Evolutionary conservation across 2,113 vertebrate species (phyloP).

Genomic region (Podarcis raffonei): DNA sequence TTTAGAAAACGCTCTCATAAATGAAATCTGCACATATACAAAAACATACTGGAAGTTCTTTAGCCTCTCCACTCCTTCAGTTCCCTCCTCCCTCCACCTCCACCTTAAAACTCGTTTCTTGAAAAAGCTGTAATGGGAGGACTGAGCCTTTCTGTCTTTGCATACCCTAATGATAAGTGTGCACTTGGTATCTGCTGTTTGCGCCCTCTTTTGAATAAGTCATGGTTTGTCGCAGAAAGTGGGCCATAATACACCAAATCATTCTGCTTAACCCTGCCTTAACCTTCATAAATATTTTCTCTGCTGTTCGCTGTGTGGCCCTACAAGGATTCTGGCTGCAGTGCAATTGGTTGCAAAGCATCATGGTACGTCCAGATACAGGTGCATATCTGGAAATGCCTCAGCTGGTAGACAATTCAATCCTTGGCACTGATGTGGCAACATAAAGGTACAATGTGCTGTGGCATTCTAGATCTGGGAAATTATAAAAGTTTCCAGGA

Average conservation of each 20-base stretch:
- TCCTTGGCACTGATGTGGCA: too few relatives aligned
- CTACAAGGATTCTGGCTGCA: background rate
- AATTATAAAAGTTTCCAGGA: background rate
- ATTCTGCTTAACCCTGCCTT: background rate
- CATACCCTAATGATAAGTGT: background rate
- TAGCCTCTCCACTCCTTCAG: background rate
- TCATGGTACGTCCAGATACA: background rate
- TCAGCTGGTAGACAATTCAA: background rate
- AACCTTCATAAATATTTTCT: background rate
- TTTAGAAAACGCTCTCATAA: conserved; percentile 61
- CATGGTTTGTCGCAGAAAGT: background rate
- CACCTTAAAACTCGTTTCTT: conserved; percentile 48
- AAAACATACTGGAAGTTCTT: conserved; percentile 52
- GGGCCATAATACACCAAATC: background rate
- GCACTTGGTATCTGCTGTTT: background rate
- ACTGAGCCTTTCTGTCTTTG: too few relatives aligned
- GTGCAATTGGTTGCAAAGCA: background rate
- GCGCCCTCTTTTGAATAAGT: background rate
- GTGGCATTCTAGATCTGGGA: background rate
- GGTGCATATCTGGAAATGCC: background rate
- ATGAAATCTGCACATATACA: conserved; percentile 54
- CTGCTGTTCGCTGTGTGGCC: background rate
- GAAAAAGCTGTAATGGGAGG: conserved; percentile 36
- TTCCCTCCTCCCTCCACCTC: conserved; percentile 4
- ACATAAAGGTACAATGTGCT: background rate